A percentile compares a stretch with the other conserved stretches of the same genome.
These are phyloP conservation scores for Onychorhynchus coronatus DNA, from an alignment of 2,113 vertebrate species.

Conservation along the genomic window DNA sequence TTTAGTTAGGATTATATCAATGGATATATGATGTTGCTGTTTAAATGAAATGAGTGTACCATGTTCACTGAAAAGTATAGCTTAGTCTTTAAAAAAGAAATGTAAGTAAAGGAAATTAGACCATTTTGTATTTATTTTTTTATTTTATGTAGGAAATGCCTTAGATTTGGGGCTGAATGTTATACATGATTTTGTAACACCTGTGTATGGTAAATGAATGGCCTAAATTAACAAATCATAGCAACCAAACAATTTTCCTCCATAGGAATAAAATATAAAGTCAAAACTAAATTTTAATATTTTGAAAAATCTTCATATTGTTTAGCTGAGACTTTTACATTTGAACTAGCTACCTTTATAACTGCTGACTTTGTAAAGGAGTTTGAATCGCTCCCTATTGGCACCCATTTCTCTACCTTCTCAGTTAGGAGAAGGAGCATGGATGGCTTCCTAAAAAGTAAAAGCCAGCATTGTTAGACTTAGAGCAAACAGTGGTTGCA, in stretches of 20 bases:
- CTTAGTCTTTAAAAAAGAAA: not conserved
- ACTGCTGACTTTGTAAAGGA: not conserved
- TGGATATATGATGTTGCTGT: not conserved
- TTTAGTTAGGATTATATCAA: not conserved
- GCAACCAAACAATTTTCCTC: not conserved
- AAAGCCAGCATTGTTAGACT: not conserved
- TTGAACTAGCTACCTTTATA: not conserved
- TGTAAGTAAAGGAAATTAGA: not conserved
- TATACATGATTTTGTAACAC: not conserved
- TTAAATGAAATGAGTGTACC: not conserved
- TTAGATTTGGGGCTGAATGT: not conserved
- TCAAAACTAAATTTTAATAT: not conserved
- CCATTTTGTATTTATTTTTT: not conserved
- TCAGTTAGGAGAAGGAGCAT: not conserved
- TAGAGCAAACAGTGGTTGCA: not conserved
- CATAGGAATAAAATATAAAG: not conserved
- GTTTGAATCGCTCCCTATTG: rapidly evolving
- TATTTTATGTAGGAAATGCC: not conserved
- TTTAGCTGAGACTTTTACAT: not conserved
- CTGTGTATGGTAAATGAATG: not conserved
- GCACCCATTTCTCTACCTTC: not conserved
- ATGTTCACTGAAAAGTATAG: not conserved
- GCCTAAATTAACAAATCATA: not conserved
- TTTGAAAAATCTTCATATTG: not conserved
- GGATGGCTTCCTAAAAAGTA: not conserved